Percentiles rank a stretch among this genome's conserved stretches.
Evolutionary conservation across 2,888 invertebrate species (phyloP).

Genomic region (Lepidonotus clava): DNA sequence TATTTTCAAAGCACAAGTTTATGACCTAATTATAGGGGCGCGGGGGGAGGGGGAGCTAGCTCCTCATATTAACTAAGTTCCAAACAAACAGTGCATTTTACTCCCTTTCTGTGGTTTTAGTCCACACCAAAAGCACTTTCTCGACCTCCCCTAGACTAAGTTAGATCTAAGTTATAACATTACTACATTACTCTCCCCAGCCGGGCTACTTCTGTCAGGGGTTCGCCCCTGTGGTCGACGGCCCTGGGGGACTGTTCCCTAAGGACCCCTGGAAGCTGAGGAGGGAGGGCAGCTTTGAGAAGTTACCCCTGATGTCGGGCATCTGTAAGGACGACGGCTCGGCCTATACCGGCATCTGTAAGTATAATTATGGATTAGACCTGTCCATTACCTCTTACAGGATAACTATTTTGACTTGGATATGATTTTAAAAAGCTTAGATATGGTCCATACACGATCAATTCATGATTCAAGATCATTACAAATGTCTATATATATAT

Average conservation of each 20-base stretch:
- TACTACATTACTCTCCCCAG: conserved; percentile 56
- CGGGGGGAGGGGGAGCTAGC: background rate
- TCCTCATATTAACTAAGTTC: background rate
- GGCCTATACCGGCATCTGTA: conserved; percentile 60
- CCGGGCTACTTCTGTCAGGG: conserved; percentile 63
- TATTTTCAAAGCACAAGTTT: too few species aligned
- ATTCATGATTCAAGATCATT: too few species aligned
- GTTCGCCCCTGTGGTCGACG: conserved; percentile 63
- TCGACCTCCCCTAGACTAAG: too few species aligned
- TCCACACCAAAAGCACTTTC: too few species aligned
- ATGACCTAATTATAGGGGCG: background rate
- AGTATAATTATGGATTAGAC: conserved; percentile 9
- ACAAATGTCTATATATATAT: too few species aligned
- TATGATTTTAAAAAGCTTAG: too few species aligned
- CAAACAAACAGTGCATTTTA: background rate
- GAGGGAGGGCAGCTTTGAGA: conserved; percentile 43
- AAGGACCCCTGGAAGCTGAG: conserved; percentile 57
- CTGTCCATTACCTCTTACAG: too few species aligned
- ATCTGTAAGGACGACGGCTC: conserved; percentile 61
- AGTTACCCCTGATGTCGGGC: conserved; percentile 58
- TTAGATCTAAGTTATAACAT: too few species aligned
- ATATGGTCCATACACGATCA: too few species aligned
- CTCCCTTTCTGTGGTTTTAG: background rate
- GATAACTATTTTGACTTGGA: too few species aligned
- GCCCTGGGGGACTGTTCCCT: conserved; percentile 57